Base-by-base conservation (phyloP, 2,888 invertebrate species). In the Melieria picta region DNA sequence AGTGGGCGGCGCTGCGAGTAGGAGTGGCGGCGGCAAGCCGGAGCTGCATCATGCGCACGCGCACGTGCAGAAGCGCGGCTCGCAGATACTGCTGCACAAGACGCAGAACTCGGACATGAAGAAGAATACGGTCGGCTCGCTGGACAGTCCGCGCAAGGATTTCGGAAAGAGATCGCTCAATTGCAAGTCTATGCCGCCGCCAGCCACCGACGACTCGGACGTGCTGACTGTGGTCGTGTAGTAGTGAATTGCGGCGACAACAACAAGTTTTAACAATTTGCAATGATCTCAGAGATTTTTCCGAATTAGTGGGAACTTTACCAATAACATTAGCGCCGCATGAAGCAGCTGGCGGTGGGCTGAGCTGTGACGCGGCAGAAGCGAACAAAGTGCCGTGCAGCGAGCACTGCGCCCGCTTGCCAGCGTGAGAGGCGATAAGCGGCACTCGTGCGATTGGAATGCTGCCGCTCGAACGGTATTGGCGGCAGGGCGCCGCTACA, bases 51-150 rank as follows among this genome's bases (percentile, higher is more conserved):
- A 83, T 43, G 79, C 80, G 74, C 83, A 79, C 77, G 80, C 80
- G 43, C 84, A 84, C 46, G 81, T 78, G 16, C 84, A 84, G 61
- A 90, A 90, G 80, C 87, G 90, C 58, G 89, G 88, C 81, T 90
- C 90, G 75, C 90, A 91, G 81, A 91, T 93, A 79, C 88, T 92
- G 85, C 89, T 94, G 75, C 94, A 93, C 88, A 95, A 95, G 88
- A 93, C 94, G 74, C 94, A 94, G 84, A 94, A 94, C 86, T 91
- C 93, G 65, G 94, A 94, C 85, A 93, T 94, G 85, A 90, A 93
- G 81, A 94, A 94, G 88, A 94, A 94, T 87, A 94, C 94, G 66
- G 93, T 93, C 74, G 91, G 91, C 62, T 85, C 85, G 65, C 79
- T 87, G 74, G 87, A 87, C 65, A 87, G 86, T 81, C 88, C 89